phyloP scores from a whole-genome alignment of 2,888 invertebrate genomes.

The Tachystola acroxantha region DNA sequence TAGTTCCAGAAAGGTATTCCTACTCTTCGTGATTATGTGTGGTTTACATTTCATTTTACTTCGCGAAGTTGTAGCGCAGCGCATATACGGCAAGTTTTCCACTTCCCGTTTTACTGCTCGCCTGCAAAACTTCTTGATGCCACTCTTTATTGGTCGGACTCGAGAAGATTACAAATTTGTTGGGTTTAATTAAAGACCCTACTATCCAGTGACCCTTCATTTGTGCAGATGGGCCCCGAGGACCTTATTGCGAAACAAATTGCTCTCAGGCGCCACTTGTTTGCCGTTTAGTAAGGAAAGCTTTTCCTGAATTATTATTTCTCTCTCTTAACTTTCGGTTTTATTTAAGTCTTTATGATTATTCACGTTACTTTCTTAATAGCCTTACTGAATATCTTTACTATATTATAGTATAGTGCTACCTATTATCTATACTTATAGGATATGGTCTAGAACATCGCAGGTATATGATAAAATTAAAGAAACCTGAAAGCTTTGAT shows the following conservation, averaged over 20 bases:
- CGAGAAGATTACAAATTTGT: constrained; percentile 51
- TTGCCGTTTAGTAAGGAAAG: constrained; percentile 28
- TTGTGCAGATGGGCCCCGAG: constrained; percentile 60
- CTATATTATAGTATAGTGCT: too few relatives aligned
- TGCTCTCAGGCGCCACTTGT: constrained; percentile 45
- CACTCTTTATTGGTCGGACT: constrained; percentile 22
- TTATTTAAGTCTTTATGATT: too few relatives aligned
- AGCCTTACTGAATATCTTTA: too few relatives aligned
- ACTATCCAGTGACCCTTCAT: constrained; percentile 63
- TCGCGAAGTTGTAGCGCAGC: not conserved
- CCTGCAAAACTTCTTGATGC: constrained; percentile 24
- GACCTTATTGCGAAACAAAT: constrained; percentile 67
- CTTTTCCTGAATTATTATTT: constrained; percentile 13
- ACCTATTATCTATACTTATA: too few relatives aligned
- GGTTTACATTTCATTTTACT: not conserved
- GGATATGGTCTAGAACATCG: too few relatives aligned
- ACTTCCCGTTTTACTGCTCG: constrained; percentile 2
- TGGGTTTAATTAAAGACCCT: constrained; percentile 64
- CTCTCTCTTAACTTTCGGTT: not conserved
- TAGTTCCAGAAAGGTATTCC: not conserved
- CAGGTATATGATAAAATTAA: too few relatives aligned
- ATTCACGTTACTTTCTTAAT: too few relatives aligned
- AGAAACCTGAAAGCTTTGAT: too few relatives aligned
- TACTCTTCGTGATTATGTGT: not conserved
- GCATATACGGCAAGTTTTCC: constrained; percentile 2